Conservation (phyloP, 2,888 invertebrate species). For the Idaea biselata region DNA sequence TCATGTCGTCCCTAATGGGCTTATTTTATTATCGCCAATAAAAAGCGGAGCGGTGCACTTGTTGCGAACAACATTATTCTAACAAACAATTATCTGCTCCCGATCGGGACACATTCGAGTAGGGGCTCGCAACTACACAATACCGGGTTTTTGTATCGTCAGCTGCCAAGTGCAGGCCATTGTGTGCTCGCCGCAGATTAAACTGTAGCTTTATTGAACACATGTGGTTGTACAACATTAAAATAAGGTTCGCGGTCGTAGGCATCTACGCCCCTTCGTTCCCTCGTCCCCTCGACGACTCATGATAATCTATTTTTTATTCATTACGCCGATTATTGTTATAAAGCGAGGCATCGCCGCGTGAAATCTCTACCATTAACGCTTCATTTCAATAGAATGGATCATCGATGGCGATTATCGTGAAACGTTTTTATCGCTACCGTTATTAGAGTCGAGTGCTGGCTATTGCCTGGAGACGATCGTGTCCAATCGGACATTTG, state of each 20-base stretch:
- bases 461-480: conserved; percentile 33
- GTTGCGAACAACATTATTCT: conserved; percentile 24
- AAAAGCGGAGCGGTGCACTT: conserved; percentile 28
- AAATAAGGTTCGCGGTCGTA: conserved; percentile 29
- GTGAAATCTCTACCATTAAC: conserved; percentile 70
- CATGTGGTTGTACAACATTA: conserved; percentile 27
- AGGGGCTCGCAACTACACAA: conserved; percentile 31
- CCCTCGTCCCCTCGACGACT: conserved; percentile 44
- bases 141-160: conserved; percentile 59
- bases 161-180: conserved; percentile 72
- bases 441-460: conserved; percentile 40
- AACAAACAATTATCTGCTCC: conserved; percentile 16
- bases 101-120: conserved; percentile 9
- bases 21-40: conserved; percentile 22
- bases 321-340: conserved; percentile 65
- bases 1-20: conserved; percentile 10
- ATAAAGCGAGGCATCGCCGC: conserved; percentile 49
- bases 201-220: conserved; percentile 40
- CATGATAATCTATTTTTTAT: conserved; percentile 51
- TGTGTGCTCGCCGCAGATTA: conserved; percentile 54
- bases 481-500: conserved; percentile 61
- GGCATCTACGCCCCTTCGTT: conserved; percentile 37
- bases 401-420: conserved; percentile 48
- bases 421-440: conserved; percentile 49
- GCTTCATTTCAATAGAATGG: conserved; percentile 53